phyloP scores from a whole-genome alignment of 1,140 invertebrate genomes.

The Diorhabda sublineata region DNA sequence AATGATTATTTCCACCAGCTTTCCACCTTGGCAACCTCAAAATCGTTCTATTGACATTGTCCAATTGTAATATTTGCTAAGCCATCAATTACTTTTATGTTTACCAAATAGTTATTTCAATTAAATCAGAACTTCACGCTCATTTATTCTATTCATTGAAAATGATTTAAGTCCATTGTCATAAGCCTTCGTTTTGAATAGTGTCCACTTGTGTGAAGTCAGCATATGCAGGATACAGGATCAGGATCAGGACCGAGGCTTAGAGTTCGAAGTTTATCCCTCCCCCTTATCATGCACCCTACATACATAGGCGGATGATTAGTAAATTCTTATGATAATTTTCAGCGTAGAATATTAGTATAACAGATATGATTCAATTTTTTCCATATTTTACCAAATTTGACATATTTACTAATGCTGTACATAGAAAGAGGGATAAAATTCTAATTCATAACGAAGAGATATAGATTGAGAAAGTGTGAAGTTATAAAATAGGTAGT shows the following conservation, averaged over 20 bases:
- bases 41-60: no score
- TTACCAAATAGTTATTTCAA: slow-evolving; percentile 2
- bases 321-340: no score
- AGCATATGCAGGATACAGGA: slow-evolving; percentile 32
- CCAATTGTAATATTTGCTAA: not conserved
- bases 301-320: not conserved
- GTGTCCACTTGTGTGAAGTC: slow-evolving; percentile 37
- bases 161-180: slow-evolving; percentile 3
- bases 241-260: slow-evolving; percentile 8
- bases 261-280: slow-evolving; percentile 22
- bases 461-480: no score
- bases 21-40: no score
- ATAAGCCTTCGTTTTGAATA: slow-evolving; percentile 8
- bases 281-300: not conserved
- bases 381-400: no score
- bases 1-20: no score
- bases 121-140: not conserved
- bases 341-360: no score
- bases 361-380: no score
- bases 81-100: not conserved
- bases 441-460: no score
- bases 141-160: slow-evolving; percentile 3
- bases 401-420: no score
- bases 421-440: no score
- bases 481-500: no score